phyloP scores from a whole-genome alignment of 2,888 invertebrate species.

The Chymomyza amoena region DNA sequence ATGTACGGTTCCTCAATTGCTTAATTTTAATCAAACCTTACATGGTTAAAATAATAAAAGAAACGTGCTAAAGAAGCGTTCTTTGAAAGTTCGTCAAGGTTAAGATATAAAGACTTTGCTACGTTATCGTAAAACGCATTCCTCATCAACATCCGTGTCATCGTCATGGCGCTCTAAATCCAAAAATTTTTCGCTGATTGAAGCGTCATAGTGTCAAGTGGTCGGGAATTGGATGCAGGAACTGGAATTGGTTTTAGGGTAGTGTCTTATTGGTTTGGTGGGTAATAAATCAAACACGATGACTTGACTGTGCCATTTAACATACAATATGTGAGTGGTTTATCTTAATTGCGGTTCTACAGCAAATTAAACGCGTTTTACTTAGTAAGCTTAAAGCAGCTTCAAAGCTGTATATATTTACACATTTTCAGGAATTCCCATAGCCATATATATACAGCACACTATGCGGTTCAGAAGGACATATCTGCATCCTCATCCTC shows the following conservation, averaged over 20 bases:
- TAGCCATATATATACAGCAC: neutral
- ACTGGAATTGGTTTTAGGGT: neutral
- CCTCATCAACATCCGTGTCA: neutral
- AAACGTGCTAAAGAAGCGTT: too few species aligned
- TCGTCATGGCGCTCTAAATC: conserved; percentile 39
- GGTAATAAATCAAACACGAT: conserved; percentile 45
- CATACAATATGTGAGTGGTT: conserved; percentile 6
- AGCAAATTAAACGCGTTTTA: conserved; percentile 5
- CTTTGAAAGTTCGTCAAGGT: too few species aligned
- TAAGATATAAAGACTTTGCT: too few species aligned
- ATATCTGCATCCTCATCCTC: conserved; percentile 33
- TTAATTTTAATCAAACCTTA: too few species aligned
- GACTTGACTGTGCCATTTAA: conserved; percentile 1
- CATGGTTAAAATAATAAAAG: too few species aligned
- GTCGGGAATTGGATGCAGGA: neutral
- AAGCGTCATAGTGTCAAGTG: conserved; percentile 51
- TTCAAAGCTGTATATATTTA: neutral
- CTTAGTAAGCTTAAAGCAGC: neutral
- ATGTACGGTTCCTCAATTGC: too few species aligned
- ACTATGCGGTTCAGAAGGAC: neutral
- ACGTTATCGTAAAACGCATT: neutral
- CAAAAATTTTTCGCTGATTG: conserved; percentile 60
- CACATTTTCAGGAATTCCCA: neutral
- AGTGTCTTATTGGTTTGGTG: conserved; percentile 8
- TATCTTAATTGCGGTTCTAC: conserved; percentile 29